phyloP scores from a whole-genome alignment of 2,113 vertebrate species.

The Crotalus viridis region DNA sequence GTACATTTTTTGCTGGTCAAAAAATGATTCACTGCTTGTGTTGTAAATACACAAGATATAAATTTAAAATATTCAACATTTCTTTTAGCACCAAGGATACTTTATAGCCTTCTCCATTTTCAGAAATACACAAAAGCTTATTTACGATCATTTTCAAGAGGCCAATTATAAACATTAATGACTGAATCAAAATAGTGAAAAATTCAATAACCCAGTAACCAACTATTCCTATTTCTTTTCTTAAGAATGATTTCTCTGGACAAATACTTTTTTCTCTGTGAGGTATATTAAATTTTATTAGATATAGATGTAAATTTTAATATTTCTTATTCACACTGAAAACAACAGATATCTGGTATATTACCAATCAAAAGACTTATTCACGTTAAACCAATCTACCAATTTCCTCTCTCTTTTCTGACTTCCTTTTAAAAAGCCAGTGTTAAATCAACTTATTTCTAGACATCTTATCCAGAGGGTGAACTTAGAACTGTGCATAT shows the following conservation, averaged over 20 bases:
- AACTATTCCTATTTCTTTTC: neutral
- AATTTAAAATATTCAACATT: neutral
- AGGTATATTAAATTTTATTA: neutral
- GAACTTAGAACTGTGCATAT: neutral
- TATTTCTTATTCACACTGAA: neutral
- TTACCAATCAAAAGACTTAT: neutral
- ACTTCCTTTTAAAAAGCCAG: neutral
- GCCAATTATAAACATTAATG: neutral
- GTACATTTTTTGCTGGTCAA: neutral
- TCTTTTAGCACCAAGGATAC: neutral
- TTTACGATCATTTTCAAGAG: neutral
- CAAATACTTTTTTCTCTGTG: neutral
- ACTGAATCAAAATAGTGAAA: neutral
- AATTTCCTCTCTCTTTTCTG: neutral
- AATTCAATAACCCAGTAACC: neutral
- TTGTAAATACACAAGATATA: neutral
- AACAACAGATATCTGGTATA: neutral
- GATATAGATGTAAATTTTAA: neutral
- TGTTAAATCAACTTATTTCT: no score
- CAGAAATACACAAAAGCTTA: neutral
- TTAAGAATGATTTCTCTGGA: neutral
- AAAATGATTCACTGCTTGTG: neutral
- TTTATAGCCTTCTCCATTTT: no score
- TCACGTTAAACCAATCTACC: neutral
- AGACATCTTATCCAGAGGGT: neutral